These are phyloP conservation scores for Molossus alvarezi DNA, from an alignment of 2,797 vertebrate genomes.

Conservation along the genomic window DNA sequence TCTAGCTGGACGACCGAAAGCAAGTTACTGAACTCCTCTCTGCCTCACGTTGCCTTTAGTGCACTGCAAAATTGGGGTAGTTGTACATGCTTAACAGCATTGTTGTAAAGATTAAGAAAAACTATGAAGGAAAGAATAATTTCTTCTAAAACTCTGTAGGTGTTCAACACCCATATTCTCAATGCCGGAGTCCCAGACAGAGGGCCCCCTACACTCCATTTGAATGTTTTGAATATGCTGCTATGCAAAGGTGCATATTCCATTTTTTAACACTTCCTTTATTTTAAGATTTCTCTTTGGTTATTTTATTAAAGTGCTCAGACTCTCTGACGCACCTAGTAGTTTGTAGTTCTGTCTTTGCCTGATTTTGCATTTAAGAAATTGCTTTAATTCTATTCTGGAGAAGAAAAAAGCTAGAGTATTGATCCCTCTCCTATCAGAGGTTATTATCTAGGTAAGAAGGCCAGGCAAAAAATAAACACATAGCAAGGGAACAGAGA, in stretches of 20 bases:
- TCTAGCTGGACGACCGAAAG: neutral
- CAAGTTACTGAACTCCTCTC: neutral
- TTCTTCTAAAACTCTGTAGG: neutral
- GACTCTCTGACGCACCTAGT: neutral
- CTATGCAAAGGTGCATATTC: neutral
- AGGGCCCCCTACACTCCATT: neutral
- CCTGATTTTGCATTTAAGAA: neutral
- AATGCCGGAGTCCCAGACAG: neutral
- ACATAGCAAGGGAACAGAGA: neutral
- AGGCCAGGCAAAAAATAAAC: neutral
- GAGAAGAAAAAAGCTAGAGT: neutral
- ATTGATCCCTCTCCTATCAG: neutral
- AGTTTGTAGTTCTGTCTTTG: neutral
- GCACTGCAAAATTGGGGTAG: neutral
- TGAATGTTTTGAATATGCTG: neutral
- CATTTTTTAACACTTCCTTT: neutral
- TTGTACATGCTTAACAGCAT: neutral
- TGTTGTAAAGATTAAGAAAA: slow-evolving; percentile 12
- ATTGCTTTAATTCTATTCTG: neutral
- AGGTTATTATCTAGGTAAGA: neutral
- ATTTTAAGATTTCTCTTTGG: neutral
- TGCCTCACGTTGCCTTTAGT: neutral
- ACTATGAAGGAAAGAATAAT: neutral
- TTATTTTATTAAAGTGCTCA: slow-evolving; percentile 1
- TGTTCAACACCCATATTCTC: neutral